Evolutionary conservation across 2,888 invertebrate species (phyloP), one percentile per base, ranked within the genome.

Genomic region (Noctua pronuba): DNA sequence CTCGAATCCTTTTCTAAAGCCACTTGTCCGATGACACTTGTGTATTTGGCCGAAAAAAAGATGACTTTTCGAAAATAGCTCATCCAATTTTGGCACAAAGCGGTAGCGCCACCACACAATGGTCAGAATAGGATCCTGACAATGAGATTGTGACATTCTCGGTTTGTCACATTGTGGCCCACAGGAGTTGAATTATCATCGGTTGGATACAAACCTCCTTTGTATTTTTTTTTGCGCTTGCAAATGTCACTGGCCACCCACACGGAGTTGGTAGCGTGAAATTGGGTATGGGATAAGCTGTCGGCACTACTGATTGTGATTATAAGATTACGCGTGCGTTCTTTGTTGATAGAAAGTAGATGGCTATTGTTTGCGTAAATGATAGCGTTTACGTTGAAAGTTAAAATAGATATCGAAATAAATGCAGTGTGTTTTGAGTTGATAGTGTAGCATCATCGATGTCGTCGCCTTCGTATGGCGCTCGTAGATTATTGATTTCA

Each of bases 51-150:
- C 78, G 16, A 73, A 88, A 91, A 95, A 95, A 96, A 95, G 92
- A 87, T 95, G 95, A 95, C 95, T 95, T 94, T 91, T 88, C 89
- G 85, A 92, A 91, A 92, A 92, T 89, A 80, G 87, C 83, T 92
- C 88, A 91, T 91, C 91, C 91, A 88, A 91, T 92, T 92, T 89
- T 82, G 86, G 84, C 85, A 94, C 93, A 94, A 94, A 92, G 93
- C 88, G 88, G 94, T 95, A 96, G 96, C 96, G 96, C 96, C 96
- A 96, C 94, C 93, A 91, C 86, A 92, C 92, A 92, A 93, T 93
- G 70, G 70, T 66, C 72, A 85, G 86, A 87, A 84, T 83, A 65
- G 89, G 83, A 88, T 92, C 91, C 93, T 92, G 70, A 88, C 84
- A 84, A 86, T 81, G 78, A 76, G 66, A 91, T 94, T 94, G 95